Conservation (phyloP, 2,113 vertebrate species). For the Amazona guildingii region DNA sequence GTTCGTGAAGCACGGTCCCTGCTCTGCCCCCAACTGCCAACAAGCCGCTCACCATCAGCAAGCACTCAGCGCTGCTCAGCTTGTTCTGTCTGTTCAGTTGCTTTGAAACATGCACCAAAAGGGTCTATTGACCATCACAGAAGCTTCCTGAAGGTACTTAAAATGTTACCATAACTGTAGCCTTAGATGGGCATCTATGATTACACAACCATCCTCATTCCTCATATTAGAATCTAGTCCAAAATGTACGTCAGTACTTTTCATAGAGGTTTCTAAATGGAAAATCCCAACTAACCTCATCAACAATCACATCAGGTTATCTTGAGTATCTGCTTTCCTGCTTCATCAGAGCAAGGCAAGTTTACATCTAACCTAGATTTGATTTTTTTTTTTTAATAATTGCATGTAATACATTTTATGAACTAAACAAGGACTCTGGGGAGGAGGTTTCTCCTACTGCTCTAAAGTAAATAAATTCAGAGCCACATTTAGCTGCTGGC, state of each 20-base stretch:
- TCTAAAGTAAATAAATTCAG: neutral
- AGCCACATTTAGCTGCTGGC: neutral
- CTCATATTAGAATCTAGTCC: neutral
- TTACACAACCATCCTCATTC: neutral
- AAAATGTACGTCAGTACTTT: neutral
- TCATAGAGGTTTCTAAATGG: neutral
- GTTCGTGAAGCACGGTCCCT: neutral
- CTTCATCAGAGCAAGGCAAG: neutral
- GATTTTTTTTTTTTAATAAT: neutral
- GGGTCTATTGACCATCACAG: neutral
- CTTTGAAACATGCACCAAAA: neutral
- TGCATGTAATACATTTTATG: neutral
- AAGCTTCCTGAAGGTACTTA: neutral
- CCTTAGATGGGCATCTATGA: neutral
- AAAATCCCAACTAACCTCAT: neutral
- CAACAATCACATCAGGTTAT: neutral
- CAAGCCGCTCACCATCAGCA: neutral
- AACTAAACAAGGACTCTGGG: neutral
- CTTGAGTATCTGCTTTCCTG: neutral
- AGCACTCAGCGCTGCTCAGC: neutral
- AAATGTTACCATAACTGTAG: neutral
- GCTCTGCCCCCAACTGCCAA: neutral
- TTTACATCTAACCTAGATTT: neutral
- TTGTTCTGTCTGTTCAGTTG: neutral
- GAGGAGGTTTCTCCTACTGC: neutral